A percentile compares a stretch with the other conserved stretches of the same genome.
Conservation (phyloP, 2,113 vertebrate species). For the Ophthalmolycus amberensis region DNA sequence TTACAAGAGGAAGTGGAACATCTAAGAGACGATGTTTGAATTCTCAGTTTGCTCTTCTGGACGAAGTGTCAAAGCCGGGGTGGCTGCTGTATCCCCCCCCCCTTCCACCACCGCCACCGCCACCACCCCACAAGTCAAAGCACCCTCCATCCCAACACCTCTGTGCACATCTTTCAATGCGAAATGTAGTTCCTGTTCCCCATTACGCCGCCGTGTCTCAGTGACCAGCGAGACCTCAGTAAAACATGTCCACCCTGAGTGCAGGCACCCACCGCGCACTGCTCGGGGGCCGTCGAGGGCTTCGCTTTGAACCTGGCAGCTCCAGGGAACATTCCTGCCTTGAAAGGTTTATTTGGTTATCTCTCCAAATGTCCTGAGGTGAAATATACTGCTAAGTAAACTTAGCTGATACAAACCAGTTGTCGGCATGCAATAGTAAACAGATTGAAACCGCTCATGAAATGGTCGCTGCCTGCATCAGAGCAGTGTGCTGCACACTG, state of each 20-base stretch:
- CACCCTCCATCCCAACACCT: conserved; percentile 18
- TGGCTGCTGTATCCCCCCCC: conserved; percentile 26
- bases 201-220: conserved; percentile 51
- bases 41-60: conserved; percentile 75
- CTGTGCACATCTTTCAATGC: conserved; percentile 40
- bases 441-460: conserved; percentile 72
- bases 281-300: conserved; percentile 54
- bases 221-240: conserved; percentile 64
- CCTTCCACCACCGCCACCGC: neutral
- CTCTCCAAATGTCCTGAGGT: conserved; percentile 78
- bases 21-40: conserved; percentile 85
- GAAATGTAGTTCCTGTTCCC: conserved; percentile 63
- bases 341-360: conserved; percentile 85
- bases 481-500: conserved; percentile 53
- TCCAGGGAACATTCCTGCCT: conserved; percentile 78
- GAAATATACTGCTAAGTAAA: conserved; percentile 83
- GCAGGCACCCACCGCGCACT: conserved; percentile 48
- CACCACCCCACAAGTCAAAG: conserved; percentile 18
- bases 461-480: conserved; percentile 58
- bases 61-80: conserved; percentile 73
- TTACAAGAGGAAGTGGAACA: conserved; percentile 89
- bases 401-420: conserved; percentile 82
- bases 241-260: conserved; percentile 68
- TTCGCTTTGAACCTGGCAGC: conserved; percentile 79
- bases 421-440: conserved; percentile 79